These are phyloP conservation scores for Cyanistes caeruleus DNA, from an alignment of 2,113 vertebrate species.

Conservation along the genomic window DNA sequence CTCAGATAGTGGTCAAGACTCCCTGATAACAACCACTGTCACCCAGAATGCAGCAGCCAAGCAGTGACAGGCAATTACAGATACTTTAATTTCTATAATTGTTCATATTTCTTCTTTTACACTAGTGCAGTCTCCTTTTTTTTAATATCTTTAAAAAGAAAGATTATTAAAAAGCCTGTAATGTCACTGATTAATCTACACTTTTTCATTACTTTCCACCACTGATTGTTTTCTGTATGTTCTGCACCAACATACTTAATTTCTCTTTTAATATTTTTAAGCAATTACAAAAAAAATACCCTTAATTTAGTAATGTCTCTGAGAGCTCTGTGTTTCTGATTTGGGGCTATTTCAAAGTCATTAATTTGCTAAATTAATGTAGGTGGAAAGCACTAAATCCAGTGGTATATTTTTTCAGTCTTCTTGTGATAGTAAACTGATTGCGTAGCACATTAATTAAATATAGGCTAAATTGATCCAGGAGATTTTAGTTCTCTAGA, in stretches of 20 bases:
- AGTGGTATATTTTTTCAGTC: conserved; percentile 7
- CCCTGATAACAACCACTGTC: not conserved
- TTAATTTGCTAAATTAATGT: conserved; percentile 59
- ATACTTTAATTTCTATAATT: not conserved
- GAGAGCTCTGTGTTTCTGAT: conserved; percentile 31
- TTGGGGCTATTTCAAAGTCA: conserved; percentile 56
- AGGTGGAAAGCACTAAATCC: conserved; percentile 57
- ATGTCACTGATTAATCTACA: conserved; percentile 14
- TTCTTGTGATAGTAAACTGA: conserved; percentile 30
- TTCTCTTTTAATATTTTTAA: not conserved
- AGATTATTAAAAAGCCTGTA: not conserved
- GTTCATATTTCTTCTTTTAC: not conserved
- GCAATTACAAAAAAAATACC: not conserved
- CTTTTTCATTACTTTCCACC: conserved; percentile 38
- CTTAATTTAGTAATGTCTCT: conserved; percentile 46
- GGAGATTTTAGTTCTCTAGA: conserved; percentile 4
- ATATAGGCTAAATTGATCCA: conserved; percentile 14
- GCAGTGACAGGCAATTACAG: not conserved
- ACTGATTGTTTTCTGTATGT: not conserved
- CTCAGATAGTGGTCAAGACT: not conserved
- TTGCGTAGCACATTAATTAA: conserved; percentile 15
- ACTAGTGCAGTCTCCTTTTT: not conserved
- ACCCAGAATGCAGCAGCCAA: not conserved
- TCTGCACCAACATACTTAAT: conserved; percentile 45
- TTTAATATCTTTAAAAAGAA: not conserved